Evolutionary conservation across 2,888 invertebrate genomes (phyloP).

Genomic region (Hydrotaea diabolus): DNA sequence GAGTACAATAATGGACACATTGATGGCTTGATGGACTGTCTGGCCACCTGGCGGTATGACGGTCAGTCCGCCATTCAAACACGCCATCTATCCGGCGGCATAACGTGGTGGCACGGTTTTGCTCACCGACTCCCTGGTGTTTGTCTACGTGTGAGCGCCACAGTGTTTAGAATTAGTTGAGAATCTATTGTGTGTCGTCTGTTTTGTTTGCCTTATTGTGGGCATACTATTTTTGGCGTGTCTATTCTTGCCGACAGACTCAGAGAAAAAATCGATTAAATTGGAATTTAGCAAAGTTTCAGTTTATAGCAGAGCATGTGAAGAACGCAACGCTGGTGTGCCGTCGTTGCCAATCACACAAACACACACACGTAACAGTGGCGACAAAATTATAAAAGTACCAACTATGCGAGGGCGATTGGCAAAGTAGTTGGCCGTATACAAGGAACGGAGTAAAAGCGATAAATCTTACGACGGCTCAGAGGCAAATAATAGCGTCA

Average conservation of each 20-base stretch:
- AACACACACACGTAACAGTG: constrained; percentile 14
- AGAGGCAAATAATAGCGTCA: no score
- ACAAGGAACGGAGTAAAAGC: no score
- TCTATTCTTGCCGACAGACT: constrained; percentile 4
- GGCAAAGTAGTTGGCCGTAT: no score
- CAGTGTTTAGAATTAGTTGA: constrained; percentile 35
- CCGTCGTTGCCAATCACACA: not conserved
- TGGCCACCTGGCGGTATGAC: not conserved
- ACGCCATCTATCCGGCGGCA: not conserved
- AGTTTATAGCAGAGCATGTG: not conserved
- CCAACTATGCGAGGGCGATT: not conserved
- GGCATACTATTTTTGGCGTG: constrained; percentile 40
- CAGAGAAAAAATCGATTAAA: constrained; percentile 65
- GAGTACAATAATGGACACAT: constrained; percentile 27
- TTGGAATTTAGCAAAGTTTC: constrained; percentile 60
- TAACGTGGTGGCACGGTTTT: not conserved
- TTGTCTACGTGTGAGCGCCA: not conserved
- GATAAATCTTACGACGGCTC: no score
- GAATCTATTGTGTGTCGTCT: constrained; percentile 1
- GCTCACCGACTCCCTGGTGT: not conserved
- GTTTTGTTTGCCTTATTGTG: constrained; percentile 2
- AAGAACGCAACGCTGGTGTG: not conserved
- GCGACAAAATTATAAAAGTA: constrained; percentile 20
- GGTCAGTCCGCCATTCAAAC: not conserved
- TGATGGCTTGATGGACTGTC: not conserved